Evolutionary conservation across 2,113 vertebrate genomes (phyloP).

Genomic region (Gymnorhina tibicen): DNA sequence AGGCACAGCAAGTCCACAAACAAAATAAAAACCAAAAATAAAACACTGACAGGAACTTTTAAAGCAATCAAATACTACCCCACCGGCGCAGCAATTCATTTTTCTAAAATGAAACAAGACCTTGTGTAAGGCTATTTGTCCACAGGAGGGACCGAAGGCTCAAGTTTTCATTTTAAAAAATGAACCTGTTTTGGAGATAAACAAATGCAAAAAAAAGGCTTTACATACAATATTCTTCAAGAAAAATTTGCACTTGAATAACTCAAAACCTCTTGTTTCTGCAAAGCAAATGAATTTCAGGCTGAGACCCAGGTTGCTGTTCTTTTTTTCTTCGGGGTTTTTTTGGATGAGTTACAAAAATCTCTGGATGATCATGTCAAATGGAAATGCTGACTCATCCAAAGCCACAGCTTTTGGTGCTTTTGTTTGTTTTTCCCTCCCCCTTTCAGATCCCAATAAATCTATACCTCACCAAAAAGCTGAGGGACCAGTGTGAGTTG

Average conservation of each 20-base stretch:
- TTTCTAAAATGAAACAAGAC: slow-evolving; percentile 71
- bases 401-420: slow-evolving; percentile 18
- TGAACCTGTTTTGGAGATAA: slow-evolving; percentile 68
- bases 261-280: slow-evolving; percentile 59
- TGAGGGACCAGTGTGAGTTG: slow-evolving; percentile 32
- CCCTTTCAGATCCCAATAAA: not conserved
- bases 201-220: slow-evolving; percentile 69
- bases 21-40: slow-evolving; percentile 62
- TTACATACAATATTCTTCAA: slow-evolving; percentile 61
- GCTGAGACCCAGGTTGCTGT: slow-evolving; percentile 13
- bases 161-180: slow-evolving; percentile 63
- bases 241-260: slow-evolving; percentile 70
- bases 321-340: not conserved
- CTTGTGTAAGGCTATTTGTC: slow-evolving; percentile 57
- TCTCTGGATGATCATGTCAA: slow-evolving; percentile 28
- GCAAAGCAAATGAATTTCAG: slow-evolving; percentile 52
- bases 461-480: slow-evolving; percentile 23
- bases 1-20: slow-evolving; percentile 76
- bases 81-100: slow-evolving; percentile 74
- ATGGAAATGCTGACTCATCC: slow-evolving; percentile 46
- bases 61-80: slow-evolving; percentile 73
- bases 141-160: slow-evolving; percentile 46
- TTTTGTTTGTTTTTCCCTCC: not conserved
- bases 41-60: slow-evolving; percentile 82
- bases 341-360: slow-evolving; percentile 28